Base-by-base conservation (phyloP, 37 sponge, comb jelly and placozoan genomes). In the Chondrosia reniformis region DNA sequence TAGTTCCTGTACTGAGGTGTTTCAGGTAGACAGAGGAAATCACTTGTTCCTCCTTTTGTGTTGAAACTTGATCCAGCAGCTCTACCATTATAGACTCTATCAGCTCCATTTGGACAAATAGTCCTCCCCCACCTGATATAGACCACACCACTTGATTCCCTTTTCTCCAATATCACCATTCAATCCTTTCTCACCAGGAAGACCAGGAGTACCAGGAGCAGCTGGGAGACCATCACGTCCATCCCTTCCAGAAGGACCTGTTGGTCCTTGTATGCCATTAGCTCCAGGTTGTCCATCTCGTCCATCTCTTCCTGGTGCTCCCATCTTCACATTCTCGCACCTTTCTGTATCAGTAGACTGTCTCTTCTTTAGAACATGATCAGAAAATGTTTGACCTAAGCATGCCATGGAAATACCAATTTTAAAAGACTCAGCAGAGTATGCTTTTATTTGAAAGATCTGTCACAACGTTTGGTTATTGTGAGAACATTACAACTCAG, bases 51-150 rank as follows among this genome's bases (percentile, higher is more conserved):
- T 57, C 77, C 77, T 21, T 77, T 17, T 12, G 33, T 36, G 15
- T 36, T 33, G 22, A 19, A 77, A 38, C 33, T 33, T 28, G 56
- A 40, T 12, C 77, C 77, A 44, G 56, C 61, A 55, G 77, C 59
- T n/a, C 12, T 39, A 22, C 77, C 77, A 1, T 38, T 34, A 41
- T 77, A 77, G 8, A 77, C 25, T 19, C 21, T 9, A 41, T 25
- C 15, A 33, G 61, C 61, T 33, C 77, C 77, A 32, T 55, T 2
- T 36, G 61, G 39, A 31, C 77, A 77, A 8, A 33, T 41, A 37
- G 37, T 55, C 57, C 39, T 55, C 40, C 77, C 77, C 77, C 77
- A 77, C 39, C 77, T 77, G 40, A 36, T 41, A 25, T 77, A 77
- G 37, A 40, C 43, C 32, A 44, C 32, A 39, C 72, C 72, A 69